Conservation (phyloP, 2,797 vertebrate genomes). For the Spinibarbus caldwelli region DNA sequence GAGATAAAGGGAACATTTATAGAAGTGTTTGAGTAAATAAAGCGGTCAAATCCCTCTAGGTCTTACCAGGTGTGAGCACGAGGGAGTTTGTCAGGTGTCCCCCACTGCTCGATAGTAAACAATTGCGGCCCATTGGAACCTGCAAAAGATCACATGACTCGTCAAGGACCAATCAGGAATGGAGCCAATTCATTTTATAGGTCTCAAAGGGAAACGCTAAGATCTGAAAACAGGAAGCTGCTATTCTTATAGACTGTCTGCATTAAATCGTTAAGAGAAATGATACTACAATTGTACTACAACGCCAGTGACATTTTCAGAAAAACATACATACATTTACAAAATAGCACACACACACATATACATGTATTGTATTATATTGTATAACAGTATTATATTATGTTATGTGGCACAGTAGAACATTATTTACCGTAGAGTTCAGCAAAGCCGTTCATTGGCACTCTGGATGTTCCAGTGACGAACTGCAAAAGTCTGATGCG, state of each 20-base stretch:
- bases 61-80: constrained; percentile 97
- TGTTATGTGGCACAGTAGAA: neutral
- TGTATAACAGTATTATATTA: too few species aligned
- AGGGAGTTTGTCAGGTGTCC: constrained; percentile 96
- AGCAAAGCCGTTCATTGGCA: constrained; percentile 99
- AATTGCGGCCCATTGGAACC: constrained; percentile 99
- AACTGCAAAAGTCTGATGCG: constrained; percentile 96
- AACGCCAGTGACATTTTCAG: neutral
- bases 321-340: neutral
- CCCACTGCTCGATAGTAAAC: constrained; percentile 99
- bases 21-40: neutral
- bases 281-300: neutral
- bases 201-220: neutral
- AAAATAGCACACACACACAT: neutral
- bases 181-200: neutral
- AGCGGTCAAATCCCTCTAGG: neutral
- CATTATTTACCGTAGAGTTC: constrained; percentile 91
- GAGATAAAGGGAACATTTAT: neutral
- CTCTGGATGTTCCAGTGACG: constrained; percentile 96
- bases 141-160: constrained; percentile 63
- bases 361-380: too few species aligned
- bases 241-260: neutral
- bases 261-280: neutral
- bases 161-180: constrained; percentile 1
- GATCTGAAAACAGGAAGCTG: constrained; percentile 4